phyloP scores from a whole-genome alignment of 2,888 invertebrate species.

The Lithophane socia region DNA sequence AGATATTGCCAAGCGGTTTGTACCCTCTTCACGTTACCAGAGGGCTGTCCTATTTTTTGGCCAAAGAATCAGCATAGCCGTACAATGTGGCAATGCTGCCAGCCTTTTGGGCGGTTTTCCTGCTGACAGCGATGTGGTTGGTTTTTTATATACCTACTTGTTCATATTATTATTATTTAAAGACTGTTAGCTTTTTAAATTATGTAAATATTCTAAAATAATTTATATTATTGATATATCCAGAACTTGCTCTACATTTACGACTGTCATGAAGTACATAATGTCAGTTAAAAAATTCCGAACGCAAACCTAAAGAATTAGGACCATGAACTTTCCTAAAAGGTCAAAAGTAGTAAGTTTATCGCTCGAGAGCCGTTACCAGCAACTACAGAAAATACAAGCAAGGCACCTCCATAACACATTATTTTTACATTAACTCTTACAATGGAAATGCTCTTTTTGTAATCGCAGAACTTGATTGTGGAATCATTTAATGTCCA shows the following conservation, averaged over 20 bases:
- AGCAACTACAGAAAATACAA: conserved; percentile 40
- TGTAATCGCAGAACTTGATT: conserved; percentile 56
- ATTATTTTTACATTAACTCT: conserved; percentile 75
- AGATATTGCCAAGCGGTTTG: too few relatives aligned
- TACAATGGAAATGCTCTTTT: conserved; percentile 67
- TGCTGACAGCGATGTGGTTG: too few relatives aligned
- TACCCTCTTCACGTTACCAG: too few relatives aligned
- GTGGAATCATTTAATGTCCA: conserved; percentile 55
- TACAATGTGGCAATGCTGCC: too few relatives aligned
- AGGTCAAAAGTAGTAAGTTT: conserved; percentile 44
- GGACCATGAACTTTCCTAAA: conserved; percentile 39
- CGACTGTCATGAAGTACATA: neutral
- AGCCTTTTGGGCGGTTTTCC: too few relatives aligned
- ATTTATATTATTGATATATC: neutral
- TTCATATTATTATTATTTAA: too few relatives aligned
- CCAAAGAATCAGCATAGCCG: too few relatives aligned
- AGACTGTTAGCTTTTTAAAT: too few relatives aligned
- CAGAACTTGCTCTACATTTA: neutral
- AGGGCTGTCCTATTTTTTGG: too few relatives aligned
- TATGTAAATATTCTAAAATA: neutral
- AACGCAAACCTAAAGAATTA: conserved; percentile 28
- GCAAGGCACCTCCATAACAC: conserved; percentile 46
- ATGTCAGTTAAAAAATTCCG: neutral
- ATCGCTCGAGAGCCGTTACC: conserved; percentile 38
- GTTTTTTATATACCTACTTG: too few relatives aligned